Percentiles rank a stretch among this genome's conserved stretches.
These are phyloP conservation scores for Drosophila santomea DNA, from an alignment of 1,140 invertebrate genomes.

Conservation along the genomic window DNA sequence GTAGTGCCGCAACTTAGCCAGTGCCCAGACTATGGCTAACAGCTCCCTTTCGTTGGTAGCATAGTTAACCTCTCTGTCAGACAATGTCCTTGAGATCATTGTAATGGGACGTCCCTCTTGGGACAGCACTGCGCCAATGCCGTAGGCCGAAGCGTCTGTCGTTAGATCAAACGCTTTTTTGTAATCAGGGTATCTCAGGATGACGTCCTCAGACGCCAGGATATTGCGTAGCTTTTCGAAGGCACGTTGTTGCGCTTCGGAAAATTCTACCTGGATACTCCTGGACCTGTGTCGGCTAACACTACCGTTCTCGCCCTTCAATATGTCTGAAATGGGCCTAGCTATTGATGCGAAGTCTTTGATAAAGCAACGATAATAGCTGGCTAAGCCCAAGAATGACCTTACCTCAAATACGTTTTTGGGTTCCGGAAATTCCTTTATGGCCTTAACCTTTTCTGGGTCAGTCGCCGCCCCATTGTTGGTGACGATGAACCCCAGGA, in stretches of 20 bases:
- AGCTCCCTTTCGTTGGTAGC: constrained; percentile 24
- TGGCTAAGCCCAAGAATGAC: constrained; percentile 13
- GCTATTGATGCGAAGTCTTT: constrained; percentile 3
- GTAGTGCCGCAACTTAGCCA: constrained; percentile 16
- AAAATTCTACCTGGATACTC: neutral
- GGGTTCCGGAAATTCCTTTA: constrained; percentile 8
- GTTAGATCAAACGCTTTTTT: constrained; percentile 25
- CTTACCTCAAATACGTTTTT: constrained; percentile 9
- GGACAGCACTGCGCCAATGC: constrained; percentile 17
- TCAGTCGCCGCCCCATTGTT: constrained; percentile 2
- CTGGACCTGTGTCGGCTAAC: neutral
- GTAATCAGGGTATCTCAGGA: constrained; percentile 13
- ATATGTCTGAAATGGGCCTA: constrained; percentile 2
- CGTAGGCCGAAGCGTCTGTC: constrained; percentile 14
- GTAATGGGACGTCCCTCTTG: constrained; percentile 23
- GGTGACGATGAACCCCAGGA: constrained; percentile 18
- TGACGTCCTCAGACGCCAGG: neutral
- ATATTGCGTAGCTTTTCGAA: constrained; percentile 22
- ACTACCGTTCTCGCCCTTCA: constrained; percentile 19
- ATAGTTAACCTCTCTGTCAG: constrained; percentile 12
- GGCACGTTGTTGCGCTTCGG: constrained; percentile 12
- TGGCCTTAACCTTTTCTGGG: constrained; percentile 19
- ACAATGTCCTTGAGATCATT: constrained; percentile 19
- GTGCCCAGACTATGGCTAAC: constrained; percentile 21
- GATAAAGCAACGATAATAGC: constrained; percentile 17